Evolutionary conservation across 2,888 invertebrate genomes (phyloP), one percentile per base, ranked within the genome.

Genomic region (Noctua pronuba): DNA sequence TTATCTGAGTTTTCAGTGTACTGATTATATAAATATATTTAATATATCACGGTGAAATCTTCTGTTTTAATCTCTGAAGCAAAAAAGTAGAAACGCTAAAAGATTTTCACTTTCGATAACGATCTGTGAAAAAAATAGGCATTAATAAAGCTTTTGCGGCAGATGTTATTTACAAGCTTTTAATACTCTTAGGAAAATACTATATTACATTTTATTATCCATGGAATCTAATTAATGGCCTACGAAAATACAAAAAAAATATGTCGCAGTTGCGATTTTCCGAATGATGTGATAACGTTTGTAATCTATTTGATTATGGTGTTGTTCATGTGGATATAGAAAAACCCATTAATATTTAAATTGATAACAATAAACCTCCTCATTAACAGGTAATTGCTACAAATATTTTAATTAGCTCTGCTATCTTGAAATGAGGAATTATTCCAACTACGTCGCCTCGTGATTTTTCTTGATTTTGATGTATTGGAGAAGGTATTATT

Each of bases 181-280:
- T 28, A 71, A 86, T 55, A 55, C 41, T 69, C 16, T 41, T 46
- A 77, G 58, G 67, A 77, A 77, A 75, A 79, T 66, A 62, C 41
- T 86, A 83, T 62, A 88, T 87, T 79, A 80, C 74, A 73, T 86
- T 85, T 85, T 60, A 88, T 86, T 84, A 75, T 64, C 76, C 49
- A 75, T 78, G 55, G 65, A 60, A 49, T 74, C 24, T 67, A 75
- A 86, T 84, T 75, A 65, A 89, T 88, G 75, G 58, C 31, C 41
- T 52, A 73, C 10, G 35, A 73, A 76, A 52, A 41, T 69, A 67
- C 49, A 81, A 81, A 83, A 73, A 85, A 28, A 60, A 60, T 18
- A n/a, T n/a, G 31, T 5, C 49, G 21, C 31, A 62, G 69, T 80
- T 58, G 28, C 16, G 46, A 35, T 52, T 52, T 62, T 38, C 31